Percentiles rank a stretch among this genome's conserved stretches.
These are phyloP conservation scores for Merluccius polli DNA, from an alignment of 2,797 vertebrate genomes.

Conservation along the genomic window DNA sequence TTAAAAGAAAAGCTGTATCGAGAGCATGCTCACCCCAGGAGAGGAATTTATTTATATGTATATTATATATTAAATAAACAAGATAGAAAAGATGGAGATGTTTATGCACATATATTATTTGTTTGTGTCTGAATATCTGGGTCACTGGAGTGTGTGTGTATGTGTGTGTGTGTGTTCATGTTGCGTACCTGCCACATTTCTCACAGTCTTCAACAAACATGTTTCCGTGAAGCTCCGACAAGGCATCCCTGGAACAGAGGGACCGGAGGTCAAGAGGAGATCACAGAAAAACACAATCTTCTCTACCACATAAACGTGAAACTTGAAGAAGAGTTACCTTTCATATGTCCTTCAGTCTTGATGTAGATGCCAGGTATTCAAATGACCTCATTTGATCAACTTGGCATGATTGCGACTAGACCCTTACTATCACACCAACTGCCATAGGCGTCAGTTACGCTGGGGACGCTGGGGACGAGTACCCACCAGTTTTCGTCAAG, in stretches of 20 bases:
- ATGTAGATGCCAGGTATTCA: no score
- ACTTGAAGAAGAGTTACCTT: no score
- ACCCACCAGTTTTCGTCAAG: no score
- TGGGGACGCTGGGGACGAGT: no score
- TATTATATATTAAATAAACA: background rate
- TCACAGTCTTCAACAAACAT: slow-evolving; percentile 97
- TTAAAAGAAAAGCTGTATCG: background rate
- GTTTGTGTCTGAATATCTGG: background rate
- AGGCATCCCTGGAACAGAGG: slow-evolving; percentile 73
- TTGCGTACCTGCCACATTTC: slow-evolving; percentile 90
- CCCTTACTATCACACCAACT: background rate
- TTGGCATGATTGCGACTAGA: background rate
- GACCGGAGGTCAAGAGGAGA: slow-evolving; percentile 14
- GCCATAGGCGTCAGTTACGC: no score
- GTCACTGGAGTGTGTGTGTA: background rate
- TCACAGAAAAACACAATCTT: slow-evolving; percentile 3
- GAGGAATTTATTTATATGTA: background rate
- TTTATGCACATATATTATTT: background rate
- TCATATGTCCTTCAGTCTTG: no score
- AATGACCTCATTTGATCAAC: no score
- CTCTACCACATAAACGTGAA: background rate
- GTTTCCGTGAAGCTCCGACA: slow-evolving; percentile 96
- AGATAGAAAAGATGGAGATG: no score
- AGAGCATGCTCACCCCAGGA: no score
- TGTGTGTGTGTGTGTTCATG: slow-evolving; percentile 1